A percentile compares a stretch with the other conserved stretches of the same genome.
Conservation (phyloP, 2,113 vertebrate genomes). For the Neogobius melanostomus region DNA sequence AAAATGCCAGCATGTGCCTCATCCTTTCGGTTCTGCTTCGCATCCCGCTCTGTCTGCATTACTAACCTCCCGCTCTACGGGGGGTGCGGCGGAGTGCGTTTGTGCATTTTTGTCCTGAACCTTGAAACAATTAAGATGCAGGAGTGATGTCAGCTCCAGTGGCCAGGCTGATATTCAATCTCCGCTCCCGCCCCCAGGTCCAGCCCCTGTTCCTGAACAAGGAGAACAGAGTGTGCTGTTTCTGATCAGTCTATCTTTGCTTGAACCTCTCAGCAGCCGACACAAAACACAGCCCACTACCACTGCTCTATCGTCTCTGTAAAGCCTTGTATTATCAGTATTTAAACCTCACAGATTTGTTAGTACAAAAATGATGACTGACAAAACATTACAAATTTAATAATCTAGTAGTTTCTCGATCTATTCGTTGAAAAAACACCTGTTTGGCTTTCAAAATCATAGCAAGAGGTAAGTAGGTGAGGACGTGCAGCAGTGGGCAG, state of each 20-base stretch:
- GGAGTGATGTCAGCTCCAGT: slow-evolving; percentile 51
- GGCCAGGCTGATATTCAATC: slow-evolving; percentile 42
- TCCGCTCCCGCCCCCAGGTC: slow-evolving; percentile 44
- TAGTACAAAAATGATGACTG: background rate
- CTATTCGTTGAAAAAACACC: background rate
- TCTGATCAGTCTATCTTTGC: slow-evolving; percentile 60
- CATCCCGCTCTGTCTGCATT: slow-evolving; percentile 25
- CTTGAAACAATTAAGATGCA: slow-evolving; percentile 68
- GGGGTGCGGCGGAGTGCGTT: slow-evolving; percentile 12
- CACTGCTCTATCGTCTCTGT: slow-evolving; percentile 8
- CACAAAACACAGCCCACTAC: slow-evolving; percentile 28
- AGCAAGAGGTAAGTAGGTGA: slow-evolving; percentile 31
- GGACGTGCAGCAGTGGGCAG: slow-evolving; percentile 42
- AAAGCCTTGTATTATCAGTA: slow-evolving; percentile 11
- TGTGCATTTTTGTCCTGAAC: slow-evolving; percentile 32
- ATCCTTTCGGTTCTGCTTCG: slow-evolving; percentile 31
- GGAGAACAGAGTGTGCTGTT: slow-evolving; percentile 72
- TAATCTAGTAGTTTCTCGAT: background rate
- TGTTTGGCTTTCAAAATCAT: slow-evolving; percentile 26
- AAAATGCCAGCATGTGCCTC: slow-evolving; percentile 28
- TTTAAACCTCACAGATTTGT: background rate
- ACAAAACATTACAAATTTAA: too few relatives aligned
- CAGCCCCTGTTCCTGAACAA: slow-evolving; percentile 52
- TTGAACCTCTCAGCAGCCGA: slow-evolving; percentile 42
- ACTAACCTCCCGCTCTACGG: slow-evolving; percentile 33